Evolutionary conservation across 1,140 invertebrate genomes (phyloP), one percentile per base, ranked within the genome.

Genomic region (Cherax destructor): DNA sequence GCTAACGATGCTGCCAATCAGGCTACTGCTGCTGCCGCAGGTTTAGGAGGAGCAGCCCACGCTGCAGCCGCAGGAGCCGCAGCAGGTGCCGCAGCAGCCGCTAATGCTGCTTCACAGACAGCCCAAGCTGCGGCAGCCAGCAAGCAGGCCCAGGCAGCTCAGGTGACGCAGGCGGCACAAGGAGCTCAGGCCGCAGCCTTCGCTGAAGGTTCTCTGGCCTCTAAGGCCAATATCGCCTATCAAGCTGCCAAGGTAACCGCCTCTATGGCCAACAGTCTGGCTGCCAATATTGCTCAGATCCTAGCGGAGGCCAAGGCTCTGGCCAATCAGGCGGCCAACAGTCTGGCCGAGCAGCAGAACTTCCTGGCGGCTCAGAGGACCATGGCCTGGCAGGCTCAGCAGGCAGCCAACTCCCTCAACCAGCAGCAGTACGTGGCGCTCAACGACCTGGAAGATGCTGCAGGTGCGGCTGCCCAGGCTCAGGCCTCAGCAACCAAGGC

Each of bases 361-460:
- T 74, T 74, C 69, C 69, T 74, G 69, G 69, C 69, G 6, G 69
- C 69, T n/a, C 69, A 74, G n/a, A 74, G 69, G 69, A 74, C 69
- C 69, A 74, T 74, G 69, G 69, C 69, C 69, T 74, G 69, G 69
- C 69, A 74, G 69, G 69, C 69, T 74, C 69, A 74, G 69, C 69
- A 74, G 7, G 69, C 69, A 1, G 69, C 69, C 6, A 24, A 74
- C 69, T 24, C 69, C 69, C 69, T 74, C 69, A 74, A 74, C 24
- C 69, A 74, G 11, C 69, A 74, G 69, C 69, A 74, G 11, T 30
- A 74, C 6, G 69, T 74, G 24, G 69, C 69, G 6, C 69, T 74
- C 69, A 74, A 74, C 69, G 69, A 74, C 69, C 24, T 74, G 69
- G 69, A 74, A 21, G 69, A 74, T 30, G n/a, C 69, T 9, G n/a